Conservation (phyloP, 2,888 invertebrate genomes). For the Cataglyphis albicans region DNA sequence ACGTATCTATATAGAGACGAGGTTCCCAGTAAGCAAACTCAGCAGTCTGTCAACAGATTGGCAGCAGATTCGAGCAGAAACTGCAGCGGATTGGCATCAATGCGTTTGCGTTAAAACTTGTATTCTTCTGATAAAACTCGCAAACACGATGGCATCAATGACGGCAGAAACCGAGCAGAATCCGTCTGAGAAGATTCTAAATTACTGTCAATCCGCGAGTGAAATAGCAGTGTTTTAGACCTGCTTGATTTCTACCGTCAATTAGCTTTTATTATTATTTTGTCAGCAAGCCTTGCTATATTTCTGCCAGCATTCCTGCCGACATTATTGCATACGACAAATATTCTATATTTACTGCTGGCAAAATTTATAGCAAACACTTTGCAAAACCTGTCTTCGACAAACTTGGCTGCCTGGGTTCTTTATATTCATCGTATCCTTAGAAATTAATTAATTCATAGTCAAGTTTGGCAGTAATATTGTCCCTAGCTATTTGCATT, state of each 20-base stretch:
- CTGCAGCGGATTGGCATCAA: neutral
- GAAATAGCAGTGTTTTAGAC: neutral
- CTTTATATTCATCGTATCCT: slow-evolving; percentile 72
- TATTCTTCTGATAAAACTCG: neutral
- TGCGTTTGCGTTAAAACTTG: neutral
- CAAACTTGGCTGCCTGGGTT: slow-evolving; percentile 7
- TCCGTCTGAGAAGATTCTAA: neutral
- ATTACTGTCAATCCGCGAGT: neutral
- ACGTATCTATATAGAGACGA: slow-evolving; percentile 77
- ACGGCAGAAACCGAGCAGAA: neutral
- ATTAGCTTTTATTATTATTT: neutral
- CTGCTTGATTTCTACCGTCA: neutral
- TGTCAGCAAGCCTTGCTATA: neutral
- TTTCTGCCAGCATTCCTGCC: neutral
- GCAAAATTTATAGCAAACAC: neutral
- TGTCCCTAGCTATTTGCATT: slow-evolving; percentile 83
- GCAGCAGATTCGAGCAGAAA: slow-evolving; percentile 3
- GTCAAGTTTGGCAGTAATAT: slow-evolving; percentile 86
- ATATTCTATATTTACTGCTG: slow-evolving; percentile 7
- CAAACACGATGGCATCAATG: neutral
- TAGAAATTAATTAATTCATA: slow-evolving; percentile 82
- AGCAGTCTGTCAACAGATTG: neutral
- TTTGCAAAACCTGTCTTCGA: neutral
- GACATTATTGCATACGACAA: slow-evolving; percentile 1
- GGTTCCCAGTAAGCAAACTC: slow-evolving; percentile 62